Evolutionary conservation across 2,888 invertebrate genomes (phyloP), one percentile per base, ranked within the genome.

Genomic region (Cryptus armator): DNA sequence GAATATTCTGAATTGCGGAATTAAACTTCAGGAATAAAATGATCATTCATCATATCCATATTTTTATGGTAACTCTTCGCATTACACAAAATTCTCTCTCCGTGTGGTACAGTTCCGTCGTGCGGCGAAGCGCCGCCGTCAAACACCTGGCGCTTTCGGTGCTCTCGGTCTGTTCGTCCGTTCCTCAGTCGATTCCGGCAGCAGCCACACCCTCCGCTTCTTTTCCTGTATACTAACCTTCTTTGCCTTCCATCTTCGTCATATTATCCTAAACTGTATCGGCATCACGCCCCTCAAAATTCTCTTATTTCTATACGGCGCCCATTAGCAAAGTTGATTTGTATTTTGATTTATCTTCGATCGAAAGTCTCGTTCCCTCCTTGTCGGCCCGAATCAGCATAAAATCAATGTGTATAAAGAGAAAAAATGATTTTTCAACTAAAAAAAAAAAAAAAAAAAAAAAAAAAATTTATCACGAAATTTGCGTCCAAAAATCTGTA

Each of bases 131-230:
- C 81, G 67, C 81, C 90, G 91, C 46, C 68, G 68, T 75, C 74
- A 75, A 81, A 92, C 92, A 91, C 91, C 91, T 92, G 91, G 92
- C 90, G 89, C 83, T 87, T 86, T 89, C 62, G 64, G 87, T 84
- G 85, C 68, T 80, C 78, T 74, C 81, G 74, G 74, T 62, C 83
- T 66, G 74, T 75, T 51, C 72, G 48, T 81, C 68, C 70, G 74
- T 62, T 71, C 53, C 62, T 43, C 59, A 75, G 62, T 64, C 46
- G 48, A 48, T 75, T 75, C 10, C 32, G 37, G 37, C 74, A 70
- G 67, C 37, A 74, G 74, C 64, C 29, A 64, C 74, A 48, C 62
- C 46, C 62, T 44, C 74, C 29, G 62, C 46, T 64, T 62, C 62
- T 62, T 62, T 62, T 62, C 62, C 62, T 32, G 62, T 32, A 62